Evolutionary conservation across 2,888 invertebrate species (phyloP), one percentile per base, ranked within the genome.

Genomic region (Palloptera scutellata): DNA sequence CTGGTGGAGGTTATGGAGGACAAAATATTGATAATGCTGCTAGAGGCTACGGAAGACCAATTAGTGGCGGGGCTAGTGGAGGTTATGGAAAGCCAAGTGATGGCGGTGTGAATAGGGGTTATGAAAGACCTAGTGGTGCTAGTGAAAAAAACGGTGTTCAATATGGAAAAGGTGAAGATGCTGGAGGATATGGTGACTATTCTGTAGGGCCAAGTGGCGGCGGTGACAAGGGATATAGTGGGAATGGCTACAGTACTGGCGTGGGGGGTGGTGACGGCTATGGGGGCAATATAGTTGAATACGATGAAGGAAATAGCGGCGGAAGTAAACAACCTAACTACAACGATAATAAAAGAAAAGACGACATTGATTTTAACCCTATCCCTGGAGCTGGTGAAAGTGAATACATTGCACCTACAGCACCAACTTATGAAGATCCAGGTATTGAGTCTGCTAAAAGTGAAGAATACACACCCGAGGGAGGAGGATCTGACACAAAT

Each of bases 81-180:
- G 68, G 64, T 6, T 58, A 65, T 9, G 67, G 72, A 1, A 69
- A 68, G 1, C 17, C 65, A 55, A 69, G 61, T 9, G 54, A 64
- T 60, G 19, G 51, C 20, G 41, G 42, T 59, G 13, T 12, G 42
- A 52, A 41, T 15, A 9, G 13, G 3, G 30, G 51, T 13, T 41
- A 12, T 20, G 54, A n/a, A 17, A 1, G 13, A 20, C 53, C 43
- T 42, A 10, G 45, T 6, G 1, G 20, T 20, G 19, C 1, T 20
- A 10, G 55, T 20, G 12, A 4, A 19, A 2, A 1, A 11, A 8
- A 19, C 30, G 55, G 20, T 1, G 11, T 10, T 45, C 43, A 17
- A 1, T 4, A 13, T 40, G 2, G 11, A 11, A 3, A 5, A 13
- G 13, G 61, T 15, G 52, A 48, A 0, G 61, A 52, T n/a, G 11